Evolutionary conservation across 1,140 invertebrate species (phyloP).

Genomic region (Dysdera silvatica): DNA sequence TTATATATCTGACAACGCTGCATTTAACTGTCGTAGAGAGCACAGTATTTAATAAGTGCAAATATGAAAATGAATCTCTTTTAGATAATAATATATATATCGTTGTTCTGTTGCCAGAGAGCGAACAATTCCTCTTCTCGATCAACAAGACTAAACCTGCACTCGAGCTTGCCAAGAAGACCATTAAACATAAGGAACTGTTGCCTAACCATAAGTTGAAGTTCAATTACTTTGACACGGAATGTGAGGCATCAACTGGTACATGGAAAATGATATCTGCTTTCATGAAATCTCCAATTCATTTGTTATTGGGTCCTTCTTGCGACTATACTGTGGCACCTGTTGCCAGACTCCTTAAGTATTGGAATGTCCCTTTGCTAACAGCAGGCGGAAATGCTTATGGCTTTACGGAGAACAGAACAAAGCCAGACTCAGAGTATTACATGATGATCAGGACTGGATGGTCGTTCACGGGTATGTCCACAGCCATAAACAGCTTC

Average conservation of each 20-base stretch:
- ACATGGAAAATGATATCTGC: conserved; percentile 2
- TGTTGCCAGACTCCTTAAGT: conserved; percentile 55
- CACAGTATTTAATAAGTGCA: too few species aligned
- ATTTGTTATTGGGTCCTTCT: conserved; percentile 80
- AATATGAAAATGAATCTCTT: too few species aligned
- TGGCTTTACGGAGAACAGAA: neutral
- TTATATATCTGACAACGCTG: too few species aligned
- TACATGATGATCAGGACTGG: conserved; percentile 9
- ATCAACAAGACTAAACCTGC: neutral
- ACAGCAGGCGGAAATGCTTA: conserved; percentile 7
- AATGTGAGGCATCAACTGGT: neutral
- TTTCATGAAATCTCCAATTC: conserved; percentile 43
- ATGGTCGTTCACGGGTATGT: conserved; percentile 12
- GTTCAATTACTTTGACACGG: conserved; percentile 33
- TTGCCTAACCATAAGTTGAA: neutral
- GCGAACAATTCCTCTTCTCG: neutral
- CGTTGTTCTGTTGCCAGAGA: neutral
- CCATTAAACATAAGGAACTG: neutral
- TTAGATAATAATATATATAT: conserved; percentile 11
- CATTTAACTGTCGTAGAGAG: too few species aligned
- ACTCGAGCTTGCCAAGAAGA: neutral
- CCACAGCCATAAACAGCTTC: neutral
- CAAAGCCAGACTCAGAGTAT: conserved; percentile 3
- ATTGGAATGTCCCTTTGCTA: neutral
- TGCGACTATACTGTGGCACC: conserved; percentile 87